Conservation (phyloP, 2,888 invertebrate genomes). For the Stenotaenia linearis region DNA sequence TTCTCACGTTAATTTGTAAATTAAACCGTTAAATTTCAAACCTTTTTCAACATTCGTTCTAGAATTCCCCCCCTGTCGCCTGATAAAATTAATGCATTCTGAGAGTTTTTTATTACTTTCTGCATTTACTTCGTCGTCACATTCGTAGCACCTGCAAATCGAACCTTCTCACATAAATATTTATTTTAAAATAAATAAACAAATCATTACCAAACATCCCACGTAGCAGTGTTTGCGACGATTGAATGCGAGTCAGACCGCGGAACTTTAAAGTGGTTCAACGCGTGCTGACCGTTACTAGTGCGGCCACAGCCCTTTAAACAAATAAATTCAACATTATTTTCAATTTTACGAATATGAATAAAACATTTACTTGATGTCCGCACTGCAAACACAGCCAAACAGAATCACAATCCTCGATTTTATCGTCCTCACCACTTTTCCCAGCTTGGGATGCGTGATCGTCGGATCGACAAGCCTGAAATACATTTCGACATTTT, state of each 20-base stretch:
- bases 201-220: slow-evolving; percentile 58
- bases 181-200: neutral
- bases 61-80: slow-evolving; percentile 51
- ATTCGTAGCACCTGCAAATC: slow-evolving; percentile 61
- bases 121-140: slow-evolving; percentile 60
- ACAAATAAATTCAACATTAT: neutral
- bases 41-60: neutral
- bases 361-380: slow-evolving; percentile 46
- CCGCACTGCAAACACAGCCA: slow-evolving; percentile 82
- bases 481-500: neutral
- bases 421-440: neutral
- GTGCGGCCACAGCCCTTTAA: slow-evolving; percentile 62
- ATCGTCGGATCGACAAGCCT: neutral
- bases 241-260: slow-evolving; percentile 70
- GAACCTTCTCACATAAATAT: neutral
- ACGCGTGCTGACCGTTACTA: slow-evolving; percentile 60
- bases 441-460: neutral
- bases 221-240: slow-evolving; percentile 63
- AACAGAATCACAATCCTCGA: slow-evolving; percentile 32
- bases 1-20: too few relatives aligned
- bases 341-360: neutral
- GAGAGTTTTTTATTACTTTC: slow-evolving; percentile 58
- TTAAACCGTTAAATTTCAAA: neutral
- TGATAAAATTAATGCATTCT: slow-evolving; percentile 68
- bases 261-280: slow-evolving; percentile 66